A percentile compares a stretch with the other conserved stretches of the same genome.
Conservation (phyloP, 2,797 vertebrate genomes). For the Chromis chromis region DNA sequence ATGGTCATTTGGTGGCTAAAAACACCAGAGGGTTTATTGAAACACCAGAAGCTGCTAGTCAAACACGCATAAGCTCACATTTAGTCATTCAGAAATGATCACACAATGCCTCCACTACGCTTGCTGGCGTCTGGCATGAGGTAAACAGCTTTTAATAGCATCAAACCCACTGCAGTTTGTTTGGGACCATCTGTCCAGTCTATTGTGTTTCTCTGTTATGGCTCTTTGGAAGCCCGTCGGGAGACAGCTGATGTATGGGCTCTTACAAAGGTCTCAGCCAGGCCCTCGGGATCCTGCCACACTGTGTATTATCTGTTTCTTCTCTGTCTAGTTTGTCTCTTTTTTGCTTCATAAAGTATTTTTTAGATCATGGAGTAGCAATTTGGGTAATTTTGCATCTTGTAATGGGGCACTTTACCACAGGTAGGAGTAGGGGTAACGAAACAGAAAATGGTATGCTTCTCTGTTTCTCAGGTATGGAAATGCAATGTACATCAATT, state of each 20-base stretch:
- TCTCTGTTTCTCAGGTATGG: background rate
- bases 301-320: constrained; percentile 44
- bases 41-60: constrained; percentile 80
- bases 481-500: background rate
- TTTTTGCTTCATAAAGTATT: constrained; percentile 62
- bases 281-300: constrained; percentile 81
- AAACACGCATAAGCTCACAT: constrained; percentile 49
- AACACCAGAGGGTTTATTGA: constrained; percentile 80
- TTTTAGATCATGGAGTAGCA: background rate
- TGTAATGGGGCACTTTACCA: background rate
- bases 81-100: constrained; percentile 60
- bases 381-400: background rate
- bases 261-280: constrained; percentile 80
- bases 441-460: background rate
- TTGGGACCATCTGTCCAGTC: constrained; percentile 91
- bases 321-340: constrained; percentile 52
- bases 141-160: constrained; percentile 93
- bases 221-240: constrained; percentile 77
- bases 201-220: constrained; percentile 84
- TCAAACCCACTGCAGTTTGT: constrained; percentile 87
- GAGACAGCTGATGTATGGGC: constrained; percentile 90
- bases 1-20: constrained; percentile 79
- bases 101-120: constrained; percentile 59
- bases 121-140: constrained; percentile 79
- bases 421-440: background rate